Evolutionary conservation across 2,113 vertebrate genomes (phyloP).

Genomic region (Poecilia latipinna): DNA sequence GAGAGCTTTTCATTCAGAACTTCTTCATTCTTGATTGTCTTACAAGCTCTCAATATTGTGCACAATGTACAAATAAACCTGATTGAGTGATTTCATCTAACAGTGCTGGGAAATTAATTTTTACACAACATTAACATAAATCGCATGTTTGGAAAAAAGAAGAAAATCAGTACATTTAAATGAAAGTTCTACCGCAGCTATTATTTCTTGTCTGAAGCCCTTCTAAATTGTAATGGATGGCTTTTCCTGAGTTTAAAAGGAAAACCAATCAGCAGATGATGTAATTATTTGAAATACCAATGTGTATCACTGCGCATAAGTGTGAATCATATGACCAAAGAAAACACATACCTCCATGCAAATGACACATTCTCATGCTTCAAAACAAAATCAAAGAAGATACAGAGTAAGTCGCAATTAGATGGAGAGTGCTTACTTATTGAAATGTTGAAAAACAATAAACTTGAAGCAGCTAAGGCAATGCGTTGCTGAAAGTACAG

Average conservation of each 20-base stretch:
- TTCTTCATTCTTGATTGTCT: no score
- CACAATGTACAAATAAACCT: no score
- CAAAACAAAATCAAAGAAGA: neutral
- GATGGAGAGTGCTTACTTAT: neutral
- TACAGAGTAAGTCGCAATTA: neutral
- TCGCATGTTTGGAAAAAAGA: neutral
- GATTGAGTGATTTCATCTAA: no score
- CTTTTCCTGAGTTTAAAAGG: constrained; percentile 2
- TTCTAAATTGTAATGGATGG: neutral
- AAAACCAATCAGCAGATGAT: constrained; percentile 6
- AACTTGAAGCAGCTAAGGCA: constrained; percentile 23
- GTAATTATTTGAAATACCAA: neutral
- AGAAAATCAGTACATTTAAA: neutral
- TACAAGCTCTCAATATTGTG: no score
- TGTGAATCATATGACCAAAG: neutral
- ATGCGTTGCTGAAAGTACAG: constrained; percentile 24
- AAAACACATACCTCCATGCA: neutral
- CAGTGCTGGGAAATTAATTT: no score
- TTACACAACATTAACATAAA: neutral
- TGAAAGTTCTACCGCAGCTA: neutral
- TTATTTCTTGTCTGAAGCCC: neutral
- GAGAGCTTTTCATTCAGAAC: no score
- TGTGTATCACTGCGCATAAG: neutral
- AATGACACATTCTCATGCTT: neutral
- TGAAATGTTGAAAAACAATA: neutral